A percentile compares a stretch with the other conserved stretches of the same genome.
phyloP scores from a whole-genome alignment of 2,113 vertebrate genomes.

The Vidua chalybeata region DNA sequence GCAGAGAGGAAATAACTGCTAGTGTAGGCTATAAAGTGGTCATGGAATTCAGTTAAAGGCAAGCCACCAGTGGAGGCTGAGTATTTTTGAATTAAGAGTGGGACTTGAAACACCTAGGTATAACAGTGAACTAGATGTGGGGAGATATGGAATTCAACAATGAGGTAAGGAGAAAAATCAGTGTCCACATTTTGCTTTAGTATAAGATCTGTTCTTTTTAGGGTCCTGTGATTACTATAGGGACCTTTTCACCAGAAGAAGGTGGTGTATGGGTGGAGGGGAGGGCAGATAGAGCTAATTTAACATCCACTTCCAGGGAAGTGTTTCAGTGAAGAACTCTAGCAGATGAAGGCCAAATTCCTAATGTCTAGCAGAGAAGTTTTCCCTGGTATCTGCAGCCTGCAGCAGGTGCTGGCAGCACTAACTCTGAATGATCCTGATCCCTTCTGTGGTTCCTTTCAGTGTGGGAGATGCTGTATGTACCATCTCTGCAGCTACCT shows the following conservation, averaged over 20 bases:
- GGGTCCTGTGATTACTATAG: neutral
- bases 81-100: neutral
- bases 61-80: neutral
- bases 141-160: neutral
- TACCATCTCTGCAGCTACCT: constrained; percentile 92
- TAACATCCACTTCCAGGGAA: neutral
- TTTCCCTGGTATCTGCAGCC: neutral
- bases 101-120: neutral
- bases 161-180: neutral
- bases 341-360: neutral
- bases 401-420: neutral
- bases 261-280: neutral
- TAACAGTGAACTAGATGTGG: neutral
- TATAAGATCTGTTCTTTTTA: neutral
- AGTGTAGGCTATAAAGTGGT: neutral
- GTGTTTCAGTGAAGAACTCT: neutral
- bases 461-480: constrained; percentile 94
- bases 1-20: neutral
- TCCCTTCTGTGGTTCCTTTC: constrained; percentile 27
- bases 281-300: neutral
- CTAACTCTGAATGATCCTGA: neutral
- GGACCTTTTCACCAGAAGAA: neutral
- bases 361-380: neutral
- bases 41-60: neutral
- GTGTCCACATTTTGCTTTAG: neutral